Conservation (phyloP, 2,888 invertebrate genomes). For the Xylocampa areola region DNA sequence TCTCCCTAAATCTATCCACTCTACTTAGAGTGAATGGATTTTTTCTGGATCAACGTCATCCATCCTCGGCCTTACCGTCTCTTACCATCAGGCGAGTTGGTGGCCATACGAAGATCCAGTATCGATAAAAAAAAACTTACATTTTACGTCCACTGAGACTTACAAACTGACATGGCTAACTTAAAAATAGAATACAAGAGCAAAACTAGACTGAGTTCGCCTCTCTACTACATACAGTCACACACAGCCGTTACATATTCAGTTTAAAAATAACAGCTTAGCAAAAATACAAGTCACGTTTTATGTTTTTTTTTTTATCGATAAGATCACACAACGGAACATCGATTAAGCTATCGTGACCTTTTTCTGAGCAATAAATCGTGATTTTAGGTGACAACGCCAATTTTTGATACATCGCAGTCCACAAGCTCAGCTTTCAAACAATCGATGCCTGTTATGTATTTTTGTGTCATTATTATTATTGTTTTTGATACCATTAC, state of each 20-base stretch:
- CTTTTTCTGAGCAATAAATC: conserved; percentile 41
- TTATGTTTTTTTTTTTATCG: conserved; percentile 21
- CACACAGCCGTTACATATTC: conserved; percentile 9
- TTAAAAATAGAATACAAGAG: conserved; percentile 34
- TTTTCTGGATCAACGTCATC: no score
- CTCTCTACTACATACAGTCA: background rate
- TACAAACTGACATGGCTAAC: background rate
- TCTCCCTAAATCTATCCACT: no score
- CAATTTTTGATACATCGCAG: conserved; percentile 41
- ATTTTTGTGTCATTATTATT: conserved; percentile 5
- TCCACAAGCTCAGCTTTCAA: conserved; percentile 7
- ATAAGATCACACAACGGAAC: conserved; percentile 18
- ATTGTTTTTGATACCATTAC: no score
- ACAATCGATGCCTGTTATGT: conserved; percentile 15
- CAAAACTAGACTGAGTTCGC: conserved; percentile 14
- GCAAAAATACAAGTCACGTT: conserved; percentile 17
- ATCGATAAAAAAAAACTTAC: no score
- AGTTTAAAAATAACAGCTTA: conserved; percentile 29
- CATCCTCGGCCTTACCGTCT: no score
- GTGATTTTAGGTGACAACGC: conserved; percentile 36
- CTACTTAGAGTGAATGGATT: no score
- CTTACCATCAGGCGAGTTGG: no score
- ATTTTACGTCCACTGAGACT: background rate
- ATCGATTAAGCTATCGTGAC: conserved; percentile 25
- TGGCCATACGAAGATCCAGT: no score